A percentile compares a stretch with the other conserved stretches of the same genome.
These are phyloP conservation scores for Bovichtus diacanthus DNA, from an alignment of 2,797 vertebrate species.

Conservation along the genomic window DNA sequence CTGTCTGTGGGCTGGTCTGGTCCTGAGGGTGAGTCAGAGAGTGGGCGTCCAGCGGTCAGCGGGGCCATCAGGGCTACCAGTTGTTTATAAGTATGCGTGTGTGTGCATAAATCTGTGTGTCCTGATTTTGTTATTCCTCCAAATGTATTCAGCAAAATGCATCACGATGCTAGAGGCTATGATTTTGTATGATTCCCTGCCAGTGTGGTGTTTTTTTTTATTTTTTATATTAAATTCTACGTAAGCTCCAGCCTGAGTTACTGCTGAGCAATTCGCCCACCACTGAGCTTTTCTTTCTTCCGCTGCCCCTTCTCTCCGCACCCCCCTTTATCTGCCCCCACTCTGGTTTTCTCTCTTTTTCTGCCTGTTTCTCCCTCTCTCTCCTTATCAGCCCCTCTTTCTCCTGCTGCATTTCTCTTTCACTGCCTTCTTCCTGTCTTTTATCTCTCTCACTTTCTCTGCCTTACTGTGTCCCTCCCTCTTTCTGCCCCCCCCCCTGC, in stretches of 20 bases:
- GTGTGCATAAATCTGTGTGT: constrained; percentile 45
- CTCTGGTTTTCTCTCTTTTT: constrained; percentile 56
- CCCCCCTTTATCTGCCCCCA: constrained; percentile 37
- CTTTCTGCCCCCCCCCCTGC: not conserved
- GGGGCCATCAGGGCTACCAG: constrained; percentile 40
- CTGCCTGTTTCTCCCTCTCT: constrained; percentile 36
- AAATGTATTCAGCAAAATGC: constrained; percentile 74
- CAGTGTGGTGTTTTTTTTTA: constrained; percentile 48
- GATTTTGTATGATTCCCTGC: constrained; percentile 71
- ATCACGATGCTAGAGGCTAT: constrained; percentile 61
- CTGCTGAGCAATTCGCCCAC: constrained; percentile 75
- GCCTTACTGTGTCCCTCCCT: constrained; percentile 14
- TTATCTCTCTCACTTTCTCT: constrained; percentile 44
- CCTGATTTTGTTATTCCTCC: constrained; percentile 60
- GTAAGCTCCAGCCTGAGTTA: constrained; percentile 67
- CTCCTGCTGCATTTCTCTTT: constrained; percentile 45
- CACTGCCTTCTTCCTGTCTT: constrained; percentile 32
- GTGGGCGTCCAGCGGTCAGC: constrained; percentile 73
- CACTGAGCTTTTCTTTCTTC: constrained; percentile 60
- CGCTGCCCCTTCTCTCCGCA: constrained; percentile 45
- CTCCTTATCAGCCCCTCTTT: constrained; percentile 47
- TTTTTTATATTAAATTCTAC: constrained; percentile 72
- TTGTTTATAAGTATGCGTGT: constrained; percentile 39
- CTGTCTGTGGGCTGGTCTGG: constrained; percentile 68
- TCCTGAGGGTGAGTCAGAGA: constrained; percentile 69